Percentiles rank a stretch among this genome's conserved stretches.
Conservation (phyloP, 2,113 vertebrate species). For the Mixornis gularis region DNA sequence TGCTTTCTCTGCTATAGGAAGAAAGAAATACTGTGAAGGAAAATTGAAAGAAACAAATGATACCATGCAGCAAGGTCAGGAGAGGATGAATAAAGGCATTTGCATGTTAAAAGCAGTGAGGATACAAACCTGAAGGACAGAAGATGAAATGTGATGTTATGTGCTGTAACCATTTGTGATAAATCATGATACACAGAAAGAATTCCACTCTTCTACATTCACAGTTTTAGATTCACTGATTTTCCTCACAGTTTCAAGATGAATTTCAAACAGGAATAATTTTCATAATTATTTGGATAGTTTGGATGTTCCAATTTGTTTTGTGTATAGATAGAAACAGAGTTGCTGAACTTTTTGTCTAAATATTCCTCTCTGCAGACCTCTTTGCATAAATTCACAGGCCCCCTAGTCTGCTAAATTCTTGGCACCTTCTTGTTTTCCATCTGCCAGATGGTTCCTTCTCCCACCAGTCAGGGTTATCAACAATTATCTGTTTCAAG, state of each 20-base stretch:
- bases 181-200: background rate
- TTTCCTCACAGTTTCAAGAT: background rate
- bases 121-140: background rate
- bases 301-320: background rate
- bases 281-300: background rate
- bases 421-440: slow-evolving; percentile 28
- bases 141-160: background rate
- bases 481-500: slow-evolving; percentile 32
- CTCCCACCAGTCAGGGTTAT: slow-evolving; percentile 46
- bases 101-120: background rate
- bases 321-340: background rate
- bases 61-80: background rate
- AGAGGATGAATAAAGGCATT: background rate
- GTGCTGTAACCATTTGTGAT: background rate
- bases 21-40: background rate
- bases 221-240: background rate
- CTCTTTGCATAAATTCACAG: slow-evolving; percentile 1
- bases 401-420: background rate
- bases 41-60: slow-evolving; percentile 25
- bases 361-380: slow-evolving; percentile 16
- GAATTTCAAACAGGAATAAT: background rate
- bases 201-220: background rate
- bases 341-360: slow-evolving; percentile 22
- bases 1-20: background rate
- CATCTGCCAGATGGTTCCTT: slow-evolving; percentile 43